Base-by-base conservation (phyloP, 2,797 vertebrate genomes). In the Glyptemys insculpta region DNA sequence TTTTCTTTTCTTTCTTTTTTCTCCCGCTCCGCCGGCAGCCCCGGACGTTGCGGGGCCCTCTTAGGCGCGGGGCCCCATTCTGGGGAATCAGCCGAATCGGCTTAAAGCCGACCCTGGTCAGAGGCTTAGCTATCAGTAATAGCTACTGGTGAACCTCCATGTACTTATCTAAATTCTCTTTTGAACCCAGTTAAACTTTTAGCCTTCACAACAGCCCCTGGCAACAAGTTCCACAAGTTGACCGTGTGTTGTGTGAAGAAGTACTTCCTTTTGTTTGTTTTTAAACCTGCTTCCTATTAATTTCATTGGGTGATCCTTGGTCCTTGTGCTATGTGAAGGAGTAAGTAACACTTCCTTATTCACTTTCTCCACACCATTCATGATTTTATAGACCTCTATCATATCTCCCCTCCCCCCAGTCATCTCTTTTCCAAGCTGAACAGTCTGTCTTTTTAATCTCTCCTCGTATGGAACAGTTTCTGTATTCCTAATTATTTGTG, bases 401-500 rank as follows among this genome's bases (percentile, higher is more conserved):
- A 37, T 34, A 37, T 68, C 18, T 3, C 34, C 18, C 4, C 34
- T 4, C 29, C 4, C 4, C 50, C 1, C 14, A 1, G n/a, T n/a
- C 34, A n/a, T 19, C 34, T 68, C 62, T 68, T n/a, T 68, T 68
- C 8, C 34, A 68, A n/a, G 62, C 18, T n/a, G 34, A n/a, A 68
- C 8, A 10, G 7, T 57, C 16, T 65, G 14, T 65, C 34, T 68
- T 68, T 68, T n/a, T 68, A 68, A 68, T 68, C 34, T 68, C 34
- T 11, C n/a, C 34, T 68, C 16, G 1, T 37, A 68, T n/a, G 16
- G 34, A 68, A 68, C 4, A 2, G 9, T 8, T 68, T 68, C 62
- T 4, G 1, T 68, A n/a, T 18, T n/a, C 62, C 18, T 9, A 68
- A 68, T 68, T 19, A 68, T 37, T 68, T 68, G n/a, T 68, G 34